Conservation (phyloP, 2,113 vertebrate species). For the Xyliphius kryptos region DNA sequence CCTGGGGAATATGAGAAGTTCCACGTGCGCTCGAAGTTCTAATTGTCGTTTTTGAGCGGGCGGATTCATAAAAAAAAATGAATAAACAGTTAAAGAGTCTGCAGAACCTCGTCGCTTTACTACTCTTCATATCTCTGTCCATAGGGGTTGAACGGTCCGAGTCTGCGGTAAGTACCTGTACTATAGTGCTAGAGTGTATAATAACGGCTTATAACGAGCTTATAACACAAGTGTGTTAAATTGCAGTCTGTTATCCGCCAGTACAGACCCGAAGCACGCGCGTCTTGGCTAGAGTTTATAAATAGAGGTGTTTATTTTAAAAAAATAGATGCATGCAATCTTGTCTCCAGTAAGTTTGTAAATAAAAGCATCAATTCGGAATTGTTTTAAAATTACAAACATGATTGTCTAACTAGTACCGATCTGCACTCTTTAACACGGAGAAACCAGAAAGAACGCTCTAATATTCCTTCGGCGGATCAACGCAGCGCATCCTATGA, state of each 20-base stretch:
- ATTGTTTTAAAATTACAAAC: no score
- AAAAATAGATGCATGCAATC: background rate
- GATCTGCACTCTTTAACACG: background rate
- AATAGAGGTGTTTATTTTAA: slow-evolving; percentile 18
- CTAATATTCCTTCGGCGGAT: background rate
- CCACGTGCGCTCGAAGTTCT: slow-evolving; percentile 34
- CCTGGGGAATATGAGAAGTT: slow-evolving; percentile 52
- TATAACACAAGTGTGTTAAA: background rate
- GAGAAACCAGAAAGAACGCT: background rate
- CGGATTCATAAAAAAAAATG: slow-evolving; percentile 59
- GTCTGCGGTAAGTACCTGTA: slow-evolving; percentile 60
- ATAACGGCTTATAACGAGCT: background rate
- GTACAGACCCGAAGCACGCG: background rate
- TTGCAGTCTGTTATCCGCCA: background rate
- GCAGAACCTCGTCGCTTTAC: slow-evolving; percentile 45
- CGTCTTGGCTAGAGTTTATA: slow-evolving; percentile 16
- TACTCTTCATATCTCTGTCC: slow-evolving; percentile 56
- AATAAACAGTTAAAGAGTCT: slow-evolving; percentile 49
- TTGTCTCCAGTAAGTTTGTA: no score
- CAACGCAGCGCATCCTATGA: slow-evolving; percentile 33
- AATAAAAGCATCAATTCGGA: no score
- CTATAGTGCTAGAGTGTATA: background rate
- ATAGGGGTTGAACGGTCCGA: slow-evolving; percentile 51
- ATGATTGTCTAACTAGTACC: background rate
- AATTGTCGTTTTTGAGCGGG: slow-evolving; percentile 47